These are phyloP conservation scores for Chlamydotis undulata DNA, from an alignment of 2,113 vertebrate species.

Conservation along the genomic window DNA sequence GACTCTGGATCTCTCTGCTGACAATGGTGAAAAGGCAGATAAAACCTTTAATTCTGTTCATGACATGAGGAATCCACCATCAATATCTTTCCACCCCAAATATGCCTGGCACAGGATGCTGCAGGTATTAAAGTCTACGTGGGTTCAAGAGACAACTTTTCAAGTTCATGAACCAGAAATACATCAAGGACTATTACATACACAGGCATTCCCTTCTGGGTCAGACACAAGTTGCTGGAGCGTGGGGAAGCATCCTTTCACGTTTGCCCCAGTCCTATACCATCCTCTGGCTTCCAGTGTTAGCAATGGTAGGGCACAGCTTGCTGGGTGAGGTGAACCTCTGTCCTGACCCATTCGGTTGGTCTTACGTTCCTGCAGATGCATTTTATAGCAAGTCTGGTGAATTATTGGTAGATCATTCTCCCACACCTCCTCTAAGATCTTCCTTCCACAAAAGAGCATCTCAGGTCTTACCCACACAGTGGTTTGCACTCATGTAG, in stretches of 20 bases:
- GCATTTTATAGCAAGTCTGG: neutral
- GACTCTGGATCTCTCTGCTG: neutral
- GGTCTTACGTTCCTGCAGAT: neutral
- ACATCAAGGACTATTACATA: neutral
- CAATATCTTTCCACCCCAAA: neutral
- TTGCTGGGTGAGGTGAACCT: neutral
- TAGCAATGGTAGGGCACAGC: neutral
- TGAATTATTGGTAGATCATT: neutral
- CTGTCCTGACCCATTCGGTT: neutral
- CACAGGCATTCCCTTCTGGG: neutral
- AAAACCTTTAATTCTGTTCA: neutral
- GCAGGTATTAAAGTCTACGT: neutral
- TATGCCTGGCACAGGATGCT: neutral
- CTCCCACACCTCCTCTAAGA: neutral
- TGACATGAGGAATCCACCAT: neutral
- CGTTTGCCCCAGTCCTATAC: neutral
- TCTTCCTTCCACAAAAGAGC: neutral
- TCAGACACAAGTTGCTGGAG: neutral
- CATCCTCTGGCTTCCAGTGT: neutral
- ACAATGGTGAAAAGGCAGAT: neutral
- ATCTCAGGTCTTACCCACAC: neutral
- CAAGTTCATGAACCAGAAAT: neutral
- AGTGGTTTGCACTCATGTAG: neutral
- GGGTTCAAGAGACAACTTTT: neutral
- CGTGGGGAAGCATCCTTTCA: neutral